Evolutionary conservation across 2,797 vertebrate species (phyloP), one percentile per base, ranked within the genome.

Genomic region (Poeciliopsis gracilis): DNA sequence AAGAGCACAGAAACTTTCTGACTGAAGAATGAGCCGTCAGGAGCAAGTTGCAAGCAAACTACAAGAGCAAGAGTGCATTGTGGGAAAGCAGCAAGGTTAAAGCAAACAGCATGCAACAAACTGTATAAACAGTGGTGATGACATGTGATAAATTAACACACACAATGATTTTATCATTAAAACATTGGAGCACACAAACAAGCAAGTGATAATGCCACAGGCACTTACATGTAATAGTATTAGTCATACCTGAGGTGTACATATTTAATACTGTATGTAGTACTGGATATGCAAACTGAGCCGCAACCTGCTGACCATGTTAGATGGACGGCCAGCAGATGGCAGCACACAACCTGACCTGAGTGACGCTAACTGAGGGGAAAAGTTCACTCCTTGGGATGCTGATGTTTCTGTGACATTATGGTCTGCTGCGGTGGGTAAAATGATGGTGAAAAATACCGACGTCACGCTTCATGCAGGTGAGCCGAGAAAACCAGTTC

Each of bases 171-270:
- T 86, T 72, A 82, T 67, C 86, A 79, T 20, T 23, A 53, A 59
- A 73, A 92, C 72, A 83, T 7, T 79, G 88, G 5, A 81, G 85
- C 77, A 90, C 84, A 87, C 57, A 88, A 16, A 83, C 77, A 80
- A 91, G 91, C 90, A 93, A 92, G 81, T 73, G 83, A 90, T 94
- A 94, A 94, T 92, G 93, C 83, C 95, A 95, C 93, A 92, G 89
- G 66, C 80, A 63, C 77, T 72, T 49, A 53, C 43, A 86, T 61
- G 36, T 79, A 46, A 72, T 46, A 70, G 66, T 9, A 43, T 81
- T 43, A 80, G 51, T 81, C 72, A 82, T 70, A 83, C 41, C 75
- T 75, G 84, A 63, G 20, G 47, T 67, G 69, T 61, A 30, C 18
- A 33, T 76, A 69, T 47, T 20, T 18, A 45, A 43, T 30, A 70